phyloP scores from a whole-genome alignment of 2,797 vertebrate species.

The Thaleichthys pacificus region DNA sequence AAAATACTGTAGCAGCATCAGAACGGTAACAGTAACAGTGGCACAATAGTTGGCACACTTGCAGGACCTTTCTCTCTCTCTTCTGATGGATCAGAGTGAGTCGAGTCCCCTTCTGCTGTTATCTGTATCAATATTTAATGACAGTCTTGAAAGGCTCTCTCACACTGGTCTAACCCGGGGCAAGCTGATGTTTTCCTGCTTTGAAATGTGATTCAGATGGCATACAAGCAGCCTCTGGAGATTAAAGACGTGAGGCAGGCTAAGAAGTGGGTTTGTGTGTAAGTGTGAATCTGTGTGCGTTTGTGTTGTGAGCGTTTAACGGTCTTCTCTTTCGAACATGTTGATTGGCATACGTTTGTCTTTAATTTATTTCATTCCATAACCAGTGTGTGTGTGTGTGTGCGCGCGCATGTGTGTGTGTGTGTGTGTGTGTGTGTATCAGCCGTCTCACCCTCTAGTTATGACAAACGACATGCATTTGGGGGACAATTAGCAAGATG shows the following conservation, averaged over 20 bases:
- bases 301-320: neutral
- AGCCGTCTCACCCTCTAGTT: slow-evolving; percentile 66
- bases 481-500: slow-evolving; percentile 69
- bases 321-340: neutral
- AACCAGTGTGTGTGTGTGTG: neutral
- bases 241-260: slow-evolving; percentile 16
- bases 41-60: neutral
- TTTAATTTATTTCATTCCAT: no score
- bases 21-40: neutral
- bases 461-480: slow-evolving; percentile 72
- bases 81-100: slow-evolving; percentile 58
- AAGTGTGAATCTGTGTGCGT: neutral
- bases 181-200: slow-evolving; percentile 35
- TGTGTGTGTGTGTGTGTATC: slow-evolving; percentile 2
- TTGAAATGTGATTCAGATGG: slow-evolving; percentile 67
- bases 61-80: slow-evolving; percentile 23
- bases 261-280: neutral
- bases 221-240: slow-evolving; percentile 57
- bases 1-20: no score
- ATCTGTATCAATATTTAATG: slow-evolving; percentile 79
- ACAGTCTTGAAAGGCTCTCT: slow-evolving; percentile 63
- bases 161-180: slow-evolving; percentile 50
- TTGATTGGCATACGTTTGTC: neutral
- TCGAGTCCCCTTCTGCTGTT: slow-evolving; percentile 71
- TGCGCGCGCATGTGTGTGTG: slow-evolving; percentile 7